Evolutionary conservation across 2,113 vertebrate species (phyloP), one percentile per base, ranked within the genome.

Genomic region (Benitochromis conjunctus): DNA sequence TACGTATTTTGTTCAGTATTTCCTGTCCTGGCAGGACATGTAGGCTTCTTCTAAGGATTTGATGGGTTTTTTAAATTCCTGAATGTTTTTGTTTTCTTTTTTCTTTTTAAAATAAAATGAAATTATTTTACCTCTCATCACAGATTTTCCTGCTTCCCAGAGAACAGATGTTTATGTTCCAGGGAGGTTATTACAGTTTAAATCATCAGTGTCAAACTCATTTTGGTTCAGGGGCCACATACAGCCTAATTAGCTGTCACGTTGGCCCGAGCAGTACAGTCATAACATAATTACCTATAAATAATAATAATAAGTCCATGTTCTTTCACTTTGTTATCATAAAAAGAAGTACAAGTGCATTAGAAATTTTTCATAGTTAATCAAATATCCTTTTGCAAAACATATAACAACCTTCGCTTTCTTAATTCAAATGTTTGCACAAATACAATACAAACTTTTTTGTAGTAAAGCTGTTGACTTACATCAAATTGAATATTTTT

Each of bases 331-430:
- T 34, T 31, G 26, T 34, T 60, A 31, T 60, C 57, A 34, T 60
- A 14, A 26, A 60, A 34, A 6, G n/a, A n/a, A n/a, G 5, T 60
- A 60, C 57, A 60, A 18, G 0, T 60, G 8, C 29, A 60, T 34
- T 60, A 60, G 57, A 2, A 60, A 60, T 18, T 60, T 29, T 60
- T 60, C 14, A 31, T 60, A 60, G 31, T 55, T 60, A 60, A 60
- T 18, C 57, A 60, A 26, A 60, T 60, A 60, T 10, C 57, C 26
- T 14, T 60, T 60, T 60, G 31, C 57, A 60, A 60, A 60, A 31
- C 8, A 60, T 1, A 58, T 60, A 31, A 60, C 57, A 60, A 60
- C 57, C 0, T 60, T 60, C 0, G 5, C 26, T 31, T 60, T 60
- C 14, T 18, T 18, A 60, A 60, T 10, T 60, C 14, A 60, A 18